Conservation (phyloP, 2,113 vertebrate species). For the Bos indicus region DNA sequence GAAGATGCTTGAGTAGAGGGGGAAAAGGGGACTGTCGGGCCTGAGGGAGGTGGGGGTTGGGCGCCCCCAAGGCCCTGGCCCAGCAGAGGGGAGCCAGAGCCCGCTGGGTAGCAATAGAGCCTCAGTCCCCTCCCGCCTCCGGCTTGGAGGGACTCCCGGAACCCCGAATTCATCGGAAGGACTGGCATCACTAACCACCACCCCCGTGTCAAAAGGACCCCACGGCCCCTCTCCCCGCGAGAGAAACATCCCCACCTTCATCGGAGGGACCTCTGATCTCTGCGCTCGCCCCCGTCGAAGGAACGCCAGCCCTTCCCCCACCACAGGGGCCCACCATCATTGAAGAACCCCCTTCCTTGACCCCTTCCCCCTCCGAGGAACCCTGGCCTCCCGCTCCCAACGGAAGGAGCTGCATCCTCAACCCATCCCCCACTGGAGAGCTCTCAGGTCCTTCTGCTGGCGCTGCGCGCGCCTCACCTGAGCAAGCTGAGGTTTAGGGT, state of each 20-base stretch:
- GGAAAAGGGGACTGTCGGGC: neutral
- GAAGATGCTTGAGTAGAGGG: rapidly evolving
- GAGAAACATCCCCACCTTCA: neutral
- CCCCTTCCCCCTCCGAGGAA: neutral
- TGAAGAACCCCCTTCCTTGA: neutral
- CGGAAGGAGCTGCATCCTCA: neutral
- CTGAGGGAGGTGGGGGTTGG: neutral
- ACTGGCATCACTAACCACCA: neutral
- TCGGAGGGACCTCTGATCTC: neutral
- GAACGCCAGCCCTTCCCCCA: neutral
- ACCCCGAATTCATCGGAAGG: neutral
- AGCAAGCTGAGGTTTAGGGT: neutral
- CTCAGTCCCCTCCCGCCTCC: neutral
- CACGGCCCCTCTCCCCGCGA: no score
- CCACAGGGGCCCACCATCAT: neutral
- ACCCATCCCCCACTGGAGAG: neutral
- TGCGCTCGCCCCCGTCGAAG: neutral
- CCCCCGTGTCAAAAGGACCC: neutral
- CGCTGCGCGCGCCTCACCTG: constrained; percentile 45
- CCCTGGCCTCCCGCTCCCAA: neutral
- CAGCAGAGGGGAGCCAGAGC: neutral
- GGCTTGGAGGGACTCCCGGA: no score
- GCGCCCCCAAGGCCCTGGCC: neutral
- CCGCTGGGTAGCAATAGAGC: neutral
- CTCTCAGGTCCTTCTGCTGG: neutral